Evolutionary conservation across 2,888 invertebrate species (phyloP).

Genomic region (Brachypterus glaber): DNA sequence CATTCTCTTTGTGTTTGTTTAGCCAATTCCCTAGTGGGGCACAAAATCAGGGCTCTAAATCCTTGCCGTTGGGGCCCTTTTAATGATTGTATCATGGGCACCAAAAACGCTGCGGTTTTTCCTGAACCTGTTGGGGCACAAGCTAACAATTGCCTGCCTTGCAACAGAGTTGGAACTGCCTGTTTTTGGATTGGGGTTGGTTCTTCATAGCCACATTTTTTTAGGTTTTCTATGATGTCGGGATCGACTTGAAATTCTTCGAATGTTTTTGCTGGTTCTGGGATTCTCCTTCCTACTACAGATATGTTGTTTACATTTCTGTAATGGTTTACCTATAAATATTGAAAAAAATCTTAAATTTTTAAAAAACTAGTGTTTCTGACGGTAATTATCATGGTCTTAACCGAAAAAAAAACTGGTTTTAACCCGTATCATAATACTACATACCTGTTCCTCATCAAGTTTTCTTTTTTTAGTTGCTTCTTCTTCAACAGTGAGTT

Average conservation of each 20-base stretch:
- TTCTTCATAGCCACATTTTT: constrained; percentile 56
- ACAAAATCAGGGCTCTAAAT: constrained; percentile 77
- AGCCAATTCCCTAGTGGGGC: constrained; percentile 90
- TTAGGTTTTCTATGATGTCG: constrained; percentile 59
- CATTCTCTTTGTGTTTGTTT: constrained; percentile 83
- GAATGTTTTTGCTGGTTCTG: constrained; percentile 66
- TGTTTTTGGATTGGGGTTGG: constrained; percentile 93
- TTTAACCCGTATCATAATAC: constrained; percentile 33
- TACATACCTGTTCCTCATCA: constrained; percentile 24
- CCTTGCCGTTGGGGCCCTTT: constrained; percentile 62
- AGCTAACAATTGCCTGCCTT: constrained; percentile 75
- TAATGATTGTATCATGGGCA: constrained; percentile 76
- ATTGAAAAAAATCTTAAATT: not conserved
- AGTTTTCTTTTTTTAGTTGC: constrained; percentile 28
- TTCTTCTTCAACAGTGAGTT: constrained; percentile 21
- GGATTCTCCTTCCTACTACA: constrained; percentile 69
- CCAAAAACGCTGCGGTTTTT: constrained; percentile 89
- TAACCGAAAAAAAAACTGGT: constrained; percentile 24
- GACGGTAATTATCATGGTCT: not conserved
- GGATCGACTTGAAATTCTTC: constrained; percentile 52
- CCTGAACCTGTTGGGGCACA: constrained; percentile 98
- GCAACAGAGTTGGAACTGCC: constrained; percentile 78
- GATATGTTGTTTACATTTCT: constrained; percentile 70
- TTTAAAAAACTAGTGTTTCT: not conserved
- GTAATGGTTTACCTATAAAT: constrained; percentile 56